Evolutionary conservation across 1,140 invertebrate species (phyloP), one percentile per base, ranked within the genome.

Genomic region (Heliconius himera): DNA sequence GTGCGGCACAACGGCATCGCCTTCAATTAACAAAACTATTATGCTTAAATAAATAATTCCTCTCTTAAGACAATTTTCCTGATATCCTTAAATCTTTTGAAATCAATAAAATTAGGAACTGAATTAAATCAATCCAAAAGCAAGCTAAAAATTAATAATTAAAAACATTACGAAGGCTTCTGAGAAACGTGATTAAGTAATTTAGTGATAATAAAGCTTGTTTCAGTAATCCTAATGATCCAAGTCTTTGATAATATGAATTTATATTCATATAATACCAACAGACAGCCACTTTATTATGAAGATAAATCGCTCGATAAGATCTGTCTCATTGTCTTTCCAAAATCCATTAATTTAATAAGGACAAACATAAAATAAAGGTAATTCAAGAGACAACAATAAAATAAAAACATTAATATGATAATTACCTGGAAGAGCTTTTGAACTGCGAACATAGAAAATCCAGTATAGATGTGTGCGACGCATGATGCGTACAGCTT

Each of bases 381-480:
- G 22, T 66, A 66, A 22, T 22, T 29, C 22, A 66, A 66, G 3
- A 66, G 60, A 4, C 5, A 8, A 13, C 1, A 66, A 29, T 66
- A 66, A 29, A 66, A 66, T 66, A 6, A 1, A 26, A 22, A 5
- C 26, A 29, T 66, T 66, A 66, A 6, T 22, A 16, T 3, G 60
- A 29, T 72, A 72, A 38, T 85, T 86, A 94, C 93, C 87, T 96
- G 96, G 93, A 97, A 98, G 80, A 97, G 96, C 86, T 97, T 97
- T 46, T 97, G 97, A 20, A 97, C 95, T 3, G 97, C 89, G 82
- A 98, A 98, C 70, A 97, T 97, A 80, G 96, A 96, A 4, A 96
- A 83, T 88, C 97, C 97, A 70, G 97, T 97, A 80, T 96, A 96
- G 76, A 97, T 95, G 73, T 97, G 96, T 2, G 96, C 96, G 56